phyloP scores from a whole-genome alignment of 2,113 vertebrate species.

The Cygnus atratus region DNA sequence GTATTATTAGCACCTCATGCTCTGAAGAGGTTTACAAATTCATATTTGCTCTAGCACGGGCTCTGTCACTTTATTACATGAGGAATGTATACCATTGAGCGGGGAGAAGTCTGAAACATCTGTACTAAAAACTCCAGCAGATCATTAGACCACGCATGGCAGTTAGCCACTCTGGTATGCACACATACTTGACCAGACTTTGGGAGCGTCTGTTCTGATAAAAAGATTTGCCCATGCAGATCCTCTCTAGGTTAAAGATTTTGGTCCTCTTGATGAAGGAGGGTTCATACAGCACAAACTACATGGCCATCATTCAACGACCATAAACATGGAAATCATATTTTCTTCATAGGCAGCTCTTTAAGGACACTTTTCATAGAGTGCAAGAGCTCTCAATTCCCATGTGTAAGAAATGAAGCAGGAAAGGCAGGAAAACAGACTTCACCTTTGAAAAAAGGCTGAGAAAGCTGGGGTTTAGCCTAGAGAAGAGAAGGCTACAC shows the following conservation, averaged over 20 bases:
- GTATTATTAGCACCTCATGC: neutral
- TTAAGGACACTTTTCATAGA: neutral
- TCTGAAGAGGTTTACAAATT: neutral
- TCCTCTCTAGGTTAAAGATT: neutral
- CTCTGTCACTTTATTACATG: neutral
- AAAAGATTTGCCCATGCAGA: neutral
- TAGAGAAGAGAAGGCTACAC: neutral
- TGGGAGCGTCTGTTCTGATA: neutral
- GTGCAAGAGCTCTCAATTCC: neutral
- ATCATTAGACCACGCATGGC: neutral
- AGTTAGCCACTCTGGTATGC: neutral
- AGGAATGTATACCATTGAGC: neutral
- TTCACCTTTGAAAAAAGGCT: neutral
- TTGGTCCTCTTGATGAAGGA: neutral
- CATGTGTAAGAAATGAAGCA: neutral
- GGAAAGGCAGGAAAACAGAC: neutral
- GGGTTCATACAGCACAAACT: neutral
- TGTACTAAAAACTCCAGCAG: neutral
- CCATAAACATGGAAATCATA: neutral
- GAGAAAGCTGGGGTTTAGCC: neutral
- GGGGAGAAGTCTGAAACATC: neutral
- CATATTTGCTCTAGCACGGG: neutral
- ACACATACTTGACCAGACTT: fast-evolving
- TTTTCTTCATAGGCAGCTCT: neutral
- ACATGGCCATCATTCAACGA: neutral